phyloP scores from a whole-genome alignment of 2,888 invertebrate species.

The Caenorhabditis afra region DNA sequence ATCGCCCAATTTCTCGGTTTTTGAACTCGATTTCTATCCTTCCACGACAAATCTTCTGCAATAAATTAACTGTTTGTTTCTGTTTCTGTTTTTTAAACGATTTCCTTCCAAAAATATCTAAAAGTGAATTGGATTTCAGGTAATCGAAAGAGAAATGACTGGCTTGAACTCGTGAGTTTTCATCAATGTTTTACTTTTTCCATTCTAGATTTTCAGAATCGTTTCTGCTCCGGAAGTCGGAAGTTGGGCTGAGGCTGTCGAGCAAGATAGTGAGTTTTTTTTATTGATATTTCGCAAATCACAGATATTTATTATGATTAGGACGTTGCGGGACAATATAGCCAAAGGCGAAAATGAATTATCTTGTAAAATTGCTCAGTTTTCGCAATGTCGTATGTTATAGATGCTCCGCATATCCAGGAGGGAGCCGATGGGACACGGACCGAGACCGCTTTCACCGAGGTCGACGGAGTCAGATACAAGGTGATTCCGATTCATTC shows the following conservation, averaged over 20 bases:
- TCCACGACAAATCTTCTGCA: neutral
- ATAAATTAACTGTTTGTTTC: neutral
- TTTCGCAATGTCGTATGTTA: neutral
- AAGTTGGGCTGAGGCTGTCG: constrained; percentile 77
- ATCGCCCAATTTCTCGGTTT: constrained; percentile 30
- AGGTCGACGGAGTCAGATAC: constrained; percentile 65
- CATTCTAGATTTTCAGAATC: constrained; percentile 47
- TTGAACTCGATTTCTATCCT: constrained; percentile 4
- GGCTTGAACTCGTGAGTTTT: constrained; percentile 45
- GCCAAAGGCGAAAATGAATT: too few species aligned
- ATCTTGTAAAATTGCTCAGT: neutral
- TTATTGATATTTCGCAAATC: neutral
- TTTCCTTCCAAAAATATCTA: neutral
- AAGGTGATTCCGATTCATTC: constrained; percentile 44
- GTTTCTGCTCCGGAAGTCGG: constrained; percentile 67
- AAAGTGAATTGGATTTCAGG: constrained; percentile 14
- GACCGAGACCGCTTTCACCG: constrained; percentile 71
- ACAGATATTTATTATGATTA: too few species aligned
- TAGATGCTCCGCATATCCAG: constrained; percentile 59
- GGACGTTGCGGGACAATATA: too few species aligned
- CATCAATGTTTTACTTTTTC: neutral
- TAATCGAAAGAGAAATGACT: constrained; percentile 50
- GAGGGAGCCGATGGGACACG: constrained; percentile 67
- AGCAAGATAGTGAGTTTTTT: constrained; percentile 69
- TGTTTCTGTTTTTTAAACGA: neutral